Conservation (phyloP, 2,113 vertebrate species). For the Oncorhynchus nerka region DNA sequence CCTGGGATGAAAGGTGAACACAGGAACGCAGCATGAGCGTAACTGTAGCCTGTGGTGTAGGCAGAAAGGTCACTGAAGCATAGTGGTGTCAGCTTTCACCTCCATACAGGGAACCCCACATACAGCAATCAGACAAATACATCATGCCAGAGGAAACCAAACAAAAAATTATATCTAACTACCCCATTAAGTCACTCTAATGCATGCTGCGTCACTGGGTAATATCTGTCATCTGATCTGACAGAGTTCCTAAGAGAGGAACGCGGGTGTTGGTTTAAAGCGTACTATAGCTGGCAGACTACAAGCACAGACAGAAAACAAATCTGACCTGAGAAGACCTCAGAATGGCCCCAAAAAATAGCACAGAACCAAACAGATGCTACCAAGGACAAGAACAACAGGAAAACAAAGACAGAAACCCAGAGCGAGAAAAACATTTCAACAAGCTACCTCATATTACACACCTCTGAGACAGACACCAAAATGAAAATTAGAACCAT, state of each 20-base stretch:
- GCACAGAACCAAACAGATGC: neutral
- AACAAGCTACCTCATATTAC: neutral
- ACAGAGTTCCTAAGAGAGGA: neutral
- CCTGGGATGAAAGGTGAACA: too few relatives aligned
- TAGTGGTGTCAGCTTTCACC: too few relatives aligned
- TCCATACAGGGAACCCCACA: too few relatives aligned
- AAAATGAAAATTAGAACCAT: neutral
- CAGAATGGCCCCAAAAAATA: neutral
- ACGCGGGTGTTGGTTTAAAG: neutral
- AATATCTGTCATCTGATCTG: too few relatives aligned
- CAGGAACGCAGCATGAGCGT: too few relatives aligned
- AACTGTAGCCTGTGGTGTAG: too few relatives aligned
- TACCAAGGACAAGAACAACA: neutral
- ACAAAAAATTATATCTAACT: neutral
- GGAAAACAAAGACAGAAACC: neutral
- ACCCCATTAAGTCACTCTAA: neutral
- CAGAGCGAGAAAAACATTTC: neutral
- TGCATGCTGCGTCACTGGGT: neutral
- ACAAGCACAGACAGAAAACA: constrained; percentile 4
- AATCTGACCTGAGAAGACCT: neutral
- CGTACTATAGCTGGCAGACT: constrained; percentile 3
- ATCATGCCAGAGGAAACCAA: neutral
- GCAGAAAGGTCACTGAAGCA: too few relatives aligned
- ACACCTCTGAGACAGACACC: neutral
- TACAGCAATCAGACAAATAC: too few relatives aligned